phyloP scores from a whole-genome alignment of 92 coral and sea anemone species.

The Bergia sp. region DNA sequence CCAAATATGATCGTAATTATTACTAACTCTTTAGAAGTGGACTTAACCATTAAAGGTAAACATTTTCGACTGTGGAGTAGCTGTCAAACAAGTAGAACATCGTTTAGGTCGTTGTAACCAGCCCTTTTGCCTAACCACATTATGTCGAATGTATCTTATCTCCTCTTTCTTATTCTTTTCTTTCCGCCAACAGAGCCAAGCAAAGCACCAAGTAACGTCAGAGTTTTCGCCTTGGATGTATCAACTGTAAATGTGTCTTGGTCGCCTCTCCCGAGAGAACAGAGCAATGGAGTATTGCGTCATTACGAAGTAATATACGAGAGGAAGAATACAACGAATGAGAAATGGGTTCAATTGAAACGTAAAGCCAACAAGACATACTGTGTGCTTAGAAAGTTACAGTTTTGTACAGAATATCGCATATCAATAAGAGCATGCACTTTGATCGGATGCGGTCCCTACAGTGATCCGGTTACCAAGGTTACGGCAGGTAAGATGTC shows the following conservation, averaged over 20 bases:
- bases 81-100: background rate
- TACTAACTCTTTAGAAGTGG: background rate
- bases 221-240: background rate
- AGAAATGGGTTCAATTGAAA: background rate
- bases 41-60: background rate
- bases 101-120: background rate
- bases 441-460: constrained; percentile 59
- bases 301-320: constrained; percentile 43
- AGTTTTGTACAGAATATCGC: constrained; percentile 49
- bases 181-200: constrained; percentile 32
- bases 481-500: constrained; percentile 42
- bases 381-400: constrained; percentile 30
- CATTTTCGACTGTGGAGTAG: background rate
- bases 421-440: constrained; percentile 63
- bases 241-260: constrained; percentile 46
- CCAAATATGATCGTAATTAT: background rate
- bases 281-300: constrained; percentile 43
- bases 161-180: background rate
- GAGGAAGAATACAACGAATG: background rate
- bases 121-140: background rate
- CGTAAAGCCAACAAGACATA: background rate
- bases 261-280: constrained; percentile 37
- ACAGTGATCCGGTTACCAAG: constrained; percentile 24
- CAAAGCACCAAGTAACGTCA: constrained; percentile 23
- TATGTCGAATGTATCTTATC: background rate